A percentile compares a stretch with the other conserved stretches of the same genome.
Conservation (phyloP, 2,113 vertebrate genomes). For the Elephantulus edwardii region DNA sequence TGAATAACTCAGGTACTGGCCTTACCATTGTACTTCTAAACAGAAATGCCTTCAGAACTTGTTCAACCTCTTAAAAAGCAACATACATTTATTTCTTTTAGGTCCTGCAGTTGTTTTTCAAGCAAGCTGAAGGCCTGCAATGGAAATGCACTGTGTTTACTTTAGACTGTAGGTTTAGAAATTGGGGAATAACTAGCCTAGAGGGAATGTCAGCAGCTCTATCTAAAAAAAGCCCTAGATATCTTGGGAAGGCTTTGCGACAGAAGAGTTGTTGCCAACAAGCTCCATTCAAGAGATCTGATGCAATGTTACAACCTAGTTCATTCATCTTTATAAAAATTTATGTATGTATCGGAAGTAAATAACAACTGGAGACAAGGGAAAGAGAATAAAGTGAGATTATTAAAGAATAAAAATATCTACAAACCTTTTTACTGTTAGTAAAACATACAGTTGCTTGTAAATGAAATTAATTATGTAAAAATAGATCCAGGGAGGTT, state of each 20-base stretch:
- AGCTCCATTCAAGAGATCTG: slow-evolving; percentile 75
- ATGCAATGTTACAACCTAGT: slow-evolving; percentile 66
- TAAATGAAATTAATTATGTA: slow-evolving; percentile 32
- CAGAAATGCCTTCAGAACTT: slow-evolving; percentile 5
- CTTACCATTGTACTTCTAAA: not conserved
- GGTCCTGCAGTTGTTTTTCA: slow-evolving; percentile 60
- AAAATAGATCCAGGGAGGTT: not conserved
- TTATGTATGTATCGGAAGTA: slow-evolving; percentile 16
- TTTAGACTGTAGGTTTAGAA: slow-evolving; percentile 57
- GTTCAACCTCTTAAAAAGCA: slow-evolving; percentile 30
- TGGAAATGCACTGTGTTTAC: slow-evolving; percentile 79
- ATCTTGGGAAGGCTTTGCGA: slow-evolving; percentile 74
- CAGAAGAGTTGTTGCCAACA: slow-evolving; percentile 63
- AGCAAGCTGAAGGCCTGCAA: slow-evolving; percentile 48
- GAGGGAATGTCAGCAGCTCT: slow-evolving; percentile 67
- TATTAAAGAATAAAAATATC: slow-evolving; percentile 27
- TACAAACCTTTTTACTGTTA: not conserved
- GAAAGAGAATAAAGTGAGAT: not conserved
- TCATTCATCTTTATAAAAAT: slow-evolving; percentile 71
- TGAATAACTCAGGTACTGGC: not conserved
- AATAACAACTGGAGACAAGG: not conserved
- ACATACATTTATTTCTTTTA: slow-evolving; percentile 38
- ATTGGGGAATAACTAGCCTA: slow-evolving; percentile 73
- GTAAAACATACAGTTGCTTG: not conserved
- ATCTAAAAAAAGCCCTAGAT: slow-evolving; percentile 71